These are phyloP conservation scores for Octodon degus DNA, from an alignment of 2,113 vertebrate genomes.

Conservation along the genomic window DNA sequence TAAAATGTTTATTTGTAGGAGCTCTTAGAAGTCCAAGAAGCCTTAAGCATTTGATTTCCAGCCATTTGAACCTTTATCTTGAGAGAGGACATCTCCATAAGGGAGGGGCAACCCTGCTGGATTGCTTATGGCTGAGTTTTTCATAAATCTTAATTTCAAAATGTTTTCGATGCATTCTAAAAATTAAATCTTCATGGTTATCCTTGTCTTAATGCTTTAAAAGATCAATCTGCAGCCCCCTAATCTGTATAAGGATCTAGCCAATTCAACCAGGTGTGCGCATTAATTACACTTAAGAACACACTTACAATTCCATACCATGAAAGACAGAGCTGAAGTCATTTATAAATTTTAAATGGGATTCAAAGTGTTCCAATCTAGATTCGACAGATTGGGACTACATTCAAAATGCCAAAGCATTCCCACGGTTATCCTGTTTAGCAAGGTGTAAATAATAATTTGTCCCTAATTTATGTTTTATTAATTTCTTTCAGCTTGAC, in stretches of 20 bases:
- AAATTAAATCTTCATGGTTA: background rate
- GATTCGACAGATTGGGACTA: background rate
- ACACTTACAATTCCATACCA: background rate
- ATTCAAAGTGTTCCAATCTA: background rate
- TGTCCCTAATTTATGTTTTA: background rate
- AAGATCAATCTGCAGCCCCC: slow-evolving; percentile 1
- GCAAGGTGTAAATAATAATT: background rate
- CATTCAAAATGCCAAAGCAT: background rate
- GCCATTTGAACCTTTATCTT: slow-evolving; percentile 68
- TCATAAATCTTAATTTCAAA: slow-evolving; percentile 62
- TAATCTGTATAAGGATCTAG: background rate
- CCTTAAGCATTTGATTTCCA: slow-evolving; percentile 50
- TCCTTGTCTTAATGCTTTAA: slow-evolving; percentile 25
- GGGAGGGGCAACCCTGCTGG: slow-evolving; percentile 17
- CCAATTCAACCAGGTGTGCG: background rate
- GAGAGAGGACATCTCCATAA: slow-evolving; percentile 59
- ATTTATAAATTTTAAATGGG: background rate
- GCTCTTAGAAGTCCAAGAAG: slow-evolving; percentile 53
- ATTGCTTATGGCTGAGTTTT: background rate
- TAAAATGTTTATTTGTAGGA: slow-evolving; percentile 71
- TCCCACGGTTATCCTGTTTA: background rate
- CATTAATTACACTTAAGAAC: background rate
- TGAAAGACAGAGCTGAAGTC: background rate
- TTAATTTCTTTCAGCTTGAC: slow-evolving; percentile 15
- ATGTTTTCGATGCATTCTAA: slow-evolving; percentile 46